phyloP scores from a whole-genome alignment of 2,113 vertebrate genomes.

The Zosterops hypoxanthus region DNA sequence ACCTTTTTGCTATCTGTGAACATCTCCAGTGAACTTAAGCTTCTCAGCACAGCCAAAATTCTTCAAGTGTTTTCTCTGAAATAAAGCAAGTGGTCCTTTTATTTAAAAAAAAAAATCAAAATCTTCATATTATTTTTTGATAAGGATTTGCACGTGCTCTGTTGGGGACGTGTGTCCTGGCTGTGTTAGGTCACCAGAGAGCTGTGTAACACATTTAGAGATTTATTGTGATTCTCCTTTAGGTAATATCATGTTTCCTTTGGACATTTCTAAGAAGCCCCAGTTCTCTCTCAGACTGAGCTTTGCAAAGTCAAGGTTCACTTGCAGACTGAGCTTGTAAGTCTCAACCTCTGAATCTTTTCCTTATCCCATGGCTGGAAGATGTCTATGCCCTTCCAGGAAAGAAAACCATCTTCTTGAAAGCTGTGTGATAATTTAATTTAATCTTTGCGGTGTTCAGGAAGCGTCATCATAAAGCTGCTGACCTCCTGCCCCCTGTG shows the following conservation, averaged over 20 bases:
- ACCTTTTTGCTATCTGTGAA: neutral
- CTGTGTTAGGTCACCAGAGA: neutral
- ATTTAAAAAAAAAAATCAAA: neutral
- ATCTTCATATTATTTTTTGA: neutral
- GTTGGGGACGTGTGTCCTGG: neutral
- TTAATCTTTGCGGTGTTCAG: neutral
- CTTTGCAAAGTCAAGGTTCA: neutral
- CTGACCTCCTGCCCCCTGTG: neutral
- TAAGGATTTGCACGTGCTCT: neutral
- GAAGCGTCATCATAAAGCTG: slow-evolving; percentile 1
- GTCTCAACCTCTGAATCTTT: neutral
- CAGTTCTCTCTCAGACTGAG: neutral
- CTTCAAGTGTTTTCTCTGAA: neutral
- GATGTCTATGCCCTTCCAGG: neutral
- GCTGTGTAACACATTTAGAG: neutral
- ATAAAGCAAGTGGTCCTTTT: neutral
- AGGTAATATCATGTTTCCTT: neutral
- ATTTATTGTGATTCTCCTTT: neutral
- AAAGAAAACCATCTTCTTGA: neutral
- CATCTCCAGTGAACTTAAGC: neutral
- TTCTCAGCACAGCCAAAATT: neutral
- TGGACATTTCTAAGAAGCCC: neutral
- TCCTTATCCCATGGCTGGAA: neutral
- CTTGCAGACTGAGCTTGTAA: neutral
- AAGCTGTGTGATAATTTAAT: neutral